A percentile compares a stretch with the other conserved stretches of the same genome.
phyloP scores from a whole-genome alignment of 2,888 invertebrate genomes.

The Sceliomorpha sp. region DNA sequence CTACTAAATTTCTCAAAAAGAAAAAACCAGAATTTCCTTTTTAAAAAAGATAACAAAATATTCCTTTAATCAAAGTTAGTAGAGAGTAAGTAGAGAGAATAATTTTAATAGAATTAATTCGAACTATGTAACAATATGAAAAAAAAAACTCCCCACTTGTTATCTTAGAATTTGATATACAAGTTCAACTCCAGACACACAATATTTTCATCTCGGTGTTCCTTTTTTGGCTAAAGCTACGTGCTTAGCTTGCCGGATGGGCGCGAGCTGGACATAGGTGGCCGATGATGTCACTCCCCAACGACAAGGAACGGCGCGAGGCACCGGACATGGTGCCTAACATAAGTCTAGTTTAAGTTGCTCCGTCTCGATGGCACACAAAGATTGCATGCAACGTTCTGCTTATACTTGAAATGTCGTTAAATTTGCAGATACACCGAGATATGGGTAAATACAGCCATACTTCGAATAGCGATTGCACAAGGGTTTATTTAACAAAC shows the following conservation, averaged over 20 bases:
- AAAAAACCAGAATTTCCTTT: constrained; percentile 8
- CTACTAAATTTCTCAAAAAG: constrained; percentile 17
- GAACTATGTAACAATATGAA: no score
- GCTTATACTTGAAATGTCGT: constrained; percentile 71
- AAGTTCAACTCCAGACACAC: constrained; percentile 69
- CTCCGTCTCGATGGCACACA: constrained; percentile 74
- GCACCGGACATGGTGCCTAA: constrained; percentile 65
- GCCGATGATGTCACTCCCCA: constrained; percentile 71
- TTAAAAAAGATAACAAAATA: not conserved
- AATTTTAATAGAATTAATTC: no score
- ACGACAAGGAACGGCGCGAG: constrained; percentile 57
- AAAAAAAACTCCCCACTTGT: no score
- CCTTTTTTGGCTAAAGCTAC: constrained; percentile 67
- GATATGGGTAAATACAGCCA: constrained; percentile 55
- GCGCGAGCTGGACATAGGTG: constrained; percentile 68
- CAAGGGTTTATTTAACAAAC: constrained; percentile 21
- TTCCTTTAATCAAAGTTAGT: no score
- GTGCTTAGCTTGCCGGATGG: constrained; percentile 61
- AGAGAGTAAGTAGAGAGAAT: no score
- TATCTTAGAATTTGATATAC: constrained; percentile 64
- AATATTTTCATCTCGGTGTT: constrained; percentile 70
- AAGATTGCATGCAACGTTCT: constrained; percentile 71
- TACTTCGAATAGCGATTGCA: constrained; percentile 23
- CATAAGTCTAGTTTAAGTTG: constrained; percentile 71
- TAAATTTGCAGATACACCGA: constrained; percentile 71